Evolutionary conservation across 2,797 vertebrate species (phyloP).

Genomic region (Pangasius djambal): DNA sequence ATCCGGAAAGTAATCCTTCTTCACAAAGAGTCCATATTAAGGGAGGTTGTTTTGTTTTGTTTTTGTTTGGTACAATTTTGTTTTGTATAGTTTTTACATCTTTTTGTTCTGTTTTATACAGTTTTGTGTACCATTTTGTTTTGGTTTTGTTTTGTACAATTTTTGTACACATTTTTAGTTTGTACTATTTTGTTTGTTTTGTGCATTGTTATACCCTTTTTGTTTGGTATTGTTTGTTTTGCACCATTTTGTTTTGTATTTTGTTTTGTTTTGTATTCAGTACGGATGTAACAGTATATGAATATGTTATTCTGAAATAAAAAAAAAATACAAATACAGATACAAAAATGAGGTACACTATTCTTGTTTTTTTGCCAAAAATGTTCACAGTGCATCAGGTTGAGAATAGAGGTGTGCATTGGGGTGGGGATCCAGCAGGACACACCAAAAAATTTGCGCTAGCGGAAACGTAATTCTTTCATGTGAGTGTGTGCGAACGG

Average conservation of each 20-base stretch:
- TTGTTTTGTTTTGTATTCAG: not conserved
- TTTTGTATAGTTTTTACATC: not conserved
- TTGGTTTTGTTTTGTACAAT: not conserved
- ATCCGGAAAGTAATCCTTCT: not conserved
- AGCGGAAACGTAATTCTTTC: not conserved
- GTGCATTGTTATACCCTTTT: not conserved
- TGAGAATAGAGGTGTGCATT: not conserved
- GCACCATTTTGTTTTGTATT: not conserved
- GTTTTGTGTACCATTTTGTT: not conserved
- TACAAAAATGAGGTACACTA: not conserved
- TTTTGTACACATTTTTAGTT: not conserved
- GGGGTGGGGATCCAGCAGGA: not conserved
- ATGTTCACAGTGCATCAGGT: not conserved
- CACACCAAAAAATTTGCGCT: not conserved
- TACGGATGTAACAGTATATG: not conserved
- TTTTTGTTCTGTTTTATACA: not conserved
- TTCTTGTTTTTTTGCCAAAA: not conserved
- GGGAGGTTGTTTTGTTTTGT: not conserved
- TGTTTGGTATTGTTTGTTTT: not conserved
- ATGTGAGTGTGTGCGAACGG: not conserved
- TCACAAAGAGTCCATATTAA: not conserved
- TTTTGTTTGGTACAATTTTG: not conserved
- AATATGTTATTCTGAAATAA: not conserved
- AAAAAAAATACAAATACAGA: not conserved
- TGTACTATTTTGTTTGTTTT: not conserved